These are phyloP conservation scores for Salvelinus namaycush DNA, from an alignment of 2,113 vertebrate genomes.

Conservation along the genomic window DNA sequence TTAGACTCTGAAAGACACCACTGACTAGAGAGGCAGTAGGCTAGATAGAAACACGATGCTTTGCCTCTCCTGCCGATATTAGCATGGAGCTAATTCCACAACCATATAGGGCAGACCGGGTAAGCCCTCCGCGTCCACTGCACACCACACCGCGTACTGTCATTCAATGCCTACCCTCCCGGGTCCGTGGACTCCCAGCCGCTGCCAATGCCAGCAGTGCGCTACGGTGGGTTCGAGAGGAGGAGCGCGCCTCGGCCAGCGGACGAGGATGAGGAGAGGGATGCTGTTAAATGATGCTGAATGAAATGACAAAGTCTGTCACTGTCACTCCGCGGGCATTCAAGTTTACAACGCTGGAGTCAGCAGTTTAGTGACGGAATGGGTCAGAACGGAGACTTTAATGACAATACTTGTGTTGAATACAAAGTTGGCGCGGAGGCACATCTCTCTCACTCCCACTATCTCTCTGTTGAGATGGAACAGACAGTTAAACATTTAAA, in stretches of 20 bases:
- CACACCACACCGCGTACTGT: slow-evolving; percentile 64
- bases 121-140: slow-evolving; percentile 67
- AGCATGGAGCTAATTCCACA: slow-evolving; percentile 89
- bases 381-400: background rate
- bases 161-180: slow-evolving; percentile 43
- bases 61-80: slow-evolving; percentile 82
- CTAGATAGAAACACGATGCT: slow-evolving; percentile 76
- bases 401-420: background rate
- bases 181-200: too few species aligned
- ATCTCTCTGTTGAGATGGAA: too few species aligned
- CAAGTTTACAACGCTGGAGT: background rate
- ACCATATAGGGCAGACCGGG: slow-evolving; percentile 90
- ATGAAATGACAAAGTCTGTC: background rate
- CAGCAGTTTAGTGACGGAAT: background rate
- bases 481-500: too few species aligned
- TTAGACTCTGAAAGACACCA: slow-evolving; percentile 83
- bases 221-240: background rate
- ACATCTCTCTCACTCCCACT: too few species aligned
- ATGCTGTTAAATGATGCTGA: background rate
- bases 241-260: background rate
- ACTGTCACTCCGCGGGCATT: background rate
- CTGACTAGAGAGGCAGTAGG: slow-evolving; percentile 73
- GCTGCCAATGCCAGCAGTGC: slow-evolving; percentile 33
- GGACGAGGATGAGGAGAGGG: background rate
- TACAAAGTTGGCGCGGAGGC: background rate